phyloP scores from a whole-genome alignment of 1,140 invertebrate genomes.

The Musca domestica region DNA sequence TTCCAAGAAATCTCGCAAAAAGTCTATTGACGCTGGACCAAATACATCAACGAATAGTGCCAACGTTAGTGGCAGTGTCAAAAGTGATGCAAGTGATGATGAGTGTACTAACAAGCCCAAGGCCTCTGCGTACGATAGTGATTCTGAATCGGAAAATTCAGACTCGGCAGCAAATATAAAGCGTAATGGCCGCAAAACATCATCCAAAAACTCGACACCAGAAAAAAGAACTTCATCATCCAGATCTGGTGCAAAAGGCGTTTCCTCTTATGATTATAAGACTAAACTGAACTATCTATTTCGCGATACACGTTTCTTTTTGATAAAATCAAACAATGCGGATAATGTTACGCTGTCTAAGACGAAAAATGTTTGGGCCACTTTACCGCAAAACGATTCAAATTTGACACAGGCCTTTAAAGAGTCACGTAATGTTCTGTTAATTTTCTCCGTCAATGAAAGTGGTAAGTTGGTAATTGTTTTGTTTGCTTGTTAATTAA shows the following conservation, averaged over 20 bases:
- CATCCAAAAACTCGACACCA: conserved; percentile 40
- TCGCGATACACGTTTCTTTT: conserved; percentile 91
- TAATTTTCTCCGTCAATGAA: conserved; percentile 97
- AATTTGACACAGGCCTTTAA: conserved; percentile 93
- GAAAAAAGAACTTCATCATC: conserved; percentile 34
- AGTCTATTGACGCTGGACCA: conserved; percentile 26
- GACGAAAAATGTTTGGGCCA: conserved; percentile 96
- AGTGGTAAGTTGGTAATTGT: conserved; percentile 63
- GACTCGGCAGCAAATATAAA: conserved; percentile 50
- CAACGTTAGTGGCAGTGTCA: conserved; percentile 29
- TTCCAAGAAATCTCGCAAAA: conserved; percentile 37
- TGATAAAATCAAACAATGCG: conserved; percentile 97
- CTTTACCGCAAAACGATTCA: conserved; percentile 93
- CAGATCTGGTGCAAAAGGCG: conserved; percentile 55
- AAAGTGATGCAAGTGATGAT: conserved; percentile 43
- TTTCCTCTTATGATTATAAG: conserved; percentile 72
- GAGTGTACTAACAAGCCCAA: conserved; percentile 38
- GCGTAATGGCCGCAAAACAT: conserved; percentile 40
- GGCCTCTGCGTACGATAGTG: conserved; percentile 32
- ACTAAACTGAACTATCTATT: conserved; percentile 94
- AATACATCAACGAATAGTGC: conserved; percentile 25
- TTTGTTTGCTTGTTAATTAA: too few relatives aligned
- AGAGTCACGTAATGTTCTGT: conserved; percentile 88
- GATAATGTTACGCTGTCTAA: conserved; percentile 95
- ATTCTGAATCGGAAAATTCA: conserved; percentile 44